These are phyloP conservation scores for Neoseiulus cucumeris DNA, from an alignment of 1,140 invertebrate genomes.

Conservation along the genomic window DNA sequence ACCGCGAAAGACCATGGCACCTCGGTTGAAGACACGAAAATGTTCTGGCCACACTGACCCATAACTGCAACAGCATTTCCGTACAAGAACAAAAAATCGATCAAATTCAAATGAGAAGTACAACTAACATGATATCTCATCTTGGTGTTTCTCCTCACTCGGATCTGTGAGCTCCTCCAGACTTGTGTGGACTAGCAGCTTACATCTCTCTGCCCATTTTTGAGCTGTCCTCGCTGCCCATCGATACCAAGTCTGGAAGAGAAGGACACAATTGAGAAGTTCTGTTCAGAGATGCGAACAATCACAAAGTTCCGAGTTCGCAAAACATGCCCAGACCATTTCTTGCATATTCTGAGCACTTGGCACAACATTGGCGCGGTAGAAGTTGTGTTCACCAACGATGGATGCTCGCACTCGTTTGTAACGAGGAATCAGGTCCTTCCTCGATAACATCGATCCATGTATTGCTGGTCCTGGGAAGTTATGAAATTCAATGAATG, in stretches of 20 bases:
- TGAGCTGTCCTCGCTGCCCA: slow-evolving; percentile 46
- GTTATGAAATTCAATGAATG: too few relatives aligned
- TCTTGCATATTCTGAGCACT: slow-evolving; percentile 53
- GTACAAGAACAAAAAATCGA: too few relatives aligned
- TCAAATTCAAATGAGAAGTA: too few relatives aligned
- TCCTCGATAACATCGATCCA: slow-evolving; percentile 17
- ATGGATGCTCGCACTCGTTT: slow-evolving; percentile 35
- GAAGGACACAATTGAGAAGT: neutral
- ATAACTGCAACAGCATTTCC: slow-evolving; percentile 26
- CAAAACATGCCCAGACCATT: slow-evolving; percentile 36
- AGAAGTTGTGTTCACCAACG: slow-evolving; percentile 52
- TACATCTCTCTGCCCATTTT: slow-evolving; percentile 47
- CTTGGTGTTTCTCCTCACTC: slow-evolving; percentile 33
- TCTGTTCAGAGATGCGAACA: neutral
- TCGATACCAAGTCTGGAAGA: slow-evolving; percentile 44
- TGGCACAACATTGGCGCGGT: slow-evolving; percentile 47
- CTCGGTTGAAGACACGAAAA: slow-evolving; percentile 53
- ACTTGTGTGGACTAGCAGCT: slow-evolving; percentile 38
- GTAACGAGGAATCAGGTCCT: slow-evolving; percentile 17
- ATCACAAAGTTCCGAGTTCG: neutral
- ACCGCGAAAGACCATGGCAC: slow-evolving; percentile 62
- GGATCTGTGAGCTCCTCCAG: neutral
- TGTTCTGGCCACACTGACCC: slow-evolving; percentile 57
- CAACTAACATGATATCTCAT: too few relatives aligned
- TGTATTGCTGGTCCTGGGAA: slow-evolving; percentile 15